A percentile compares a stretch with the other conserved stretches of the same genome.
Evolutionary conservation across 1,140 invertebrate species (phyloP).

Genomic region (Lepidurus packardi): DNA sequence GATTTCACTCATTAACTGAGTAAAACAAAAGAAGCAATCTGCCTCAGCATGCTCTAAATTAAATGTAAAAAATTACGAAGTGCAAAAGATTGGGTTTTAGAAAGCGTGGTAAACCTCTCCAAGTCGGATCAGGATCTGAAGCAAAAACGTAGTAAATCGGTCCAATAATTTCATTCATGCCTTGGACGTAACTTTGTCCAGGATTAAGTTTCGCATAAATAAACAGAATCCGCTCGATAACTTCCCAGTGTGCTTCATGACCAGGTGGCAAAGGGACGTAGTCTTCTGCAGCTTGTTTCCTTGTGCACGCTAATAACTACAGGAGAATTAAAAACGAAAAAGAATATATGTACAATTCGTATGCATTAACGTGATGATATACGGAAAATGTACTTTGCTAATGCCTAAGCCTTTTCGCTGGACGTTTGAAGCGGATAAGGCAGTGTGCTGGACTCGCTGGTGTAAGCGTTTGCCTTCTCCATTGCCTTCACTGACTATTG

Average conservation of each 20-base stretch:
- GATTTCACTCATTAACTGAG: slow-evolving; percentile 93
- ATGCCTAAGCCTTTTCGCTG: slow-evolving; percentile 81
- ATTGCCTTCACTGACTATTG: slow-evolving; percentile 60
- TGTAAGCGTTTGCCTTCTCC: slow-evolving; percentile 69
- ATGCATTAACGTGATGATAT: slow-evolving; percentile 28
- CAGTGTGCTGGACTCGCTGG: slow-evolving; percentile 75
- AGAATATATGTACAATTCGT: neutral
- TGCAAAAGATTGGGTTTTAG: slow-evolving; percentile 23
- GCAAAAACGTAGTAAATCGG: slow-evolving; percentile 98
- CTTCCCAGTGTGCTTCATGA: slow-evolving; percentile 90
- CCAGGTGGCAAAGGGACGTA: slow-evolving; percentile 74
- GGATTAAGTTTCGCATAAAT: slow-evolving; percentile 97
- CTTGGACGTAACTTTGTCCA: slow-evolving; percentile 95
- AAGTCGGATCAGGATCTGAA: slow-evolving; percentile 72
- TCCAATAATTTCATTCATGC: slow-evolving; percentile 99
- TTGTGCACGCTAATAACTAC: slow-evolving; percentile 38
- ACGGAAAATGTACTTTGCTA: slow-evolving; percentile 61
- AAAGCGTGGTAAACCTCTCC: slow-evolving; percentile 58
- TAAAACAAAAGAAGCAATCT: slow-evolving; percentile 97
- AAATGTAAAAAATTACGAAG: neutral
- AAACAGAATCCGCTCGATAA: slow-evolving; percentile 93
- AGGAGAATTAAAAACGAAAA: slow-evolving; percentile 10
- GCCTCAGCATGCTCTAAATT: slow-evolving; percentile 84
- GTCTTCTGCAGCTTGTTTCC: slow-evolving; percentile 64
- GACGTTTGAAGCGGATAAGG: slow-evolving; percentile 79